phyloP scores from a whole-genome alignment of 2,797 vertebrate genomes.

The Darevskia nairensis region DNA sequence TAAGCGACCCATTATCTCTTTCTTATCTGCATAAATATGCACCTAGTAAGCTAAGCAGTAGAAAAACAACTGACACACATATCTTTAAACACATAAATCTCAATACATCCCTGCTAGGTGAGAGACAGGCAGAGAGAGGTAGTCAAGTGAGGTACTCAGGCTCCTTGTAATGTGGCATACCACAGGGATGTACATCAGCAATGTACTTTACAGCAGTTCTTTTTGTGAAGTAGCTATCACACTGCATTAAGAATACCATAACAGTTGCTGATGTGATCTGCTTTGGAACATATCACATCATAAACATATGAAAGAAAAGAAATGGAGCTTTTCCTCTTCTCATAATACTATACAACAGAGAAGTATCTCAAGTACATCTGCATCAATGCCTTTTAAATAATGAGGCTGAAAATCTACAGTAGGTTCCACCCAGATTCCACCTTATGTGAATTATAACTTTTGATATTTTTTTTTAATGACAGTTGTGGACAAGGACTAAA shows the following conservation, averaged over 20 bases:
- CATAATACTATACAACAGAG: background rate
- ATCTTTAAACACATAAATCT: slow-evolving; percentile 53
- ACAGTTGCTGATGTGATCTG: slow-evolving; percentile 60
- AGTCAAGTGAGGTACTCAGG: slow-evolving; percentile 8
- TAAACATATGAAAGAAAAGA: slow-evolving; percentile 60
- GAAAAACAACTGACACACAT: background rate
- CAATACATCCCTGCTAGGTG: slow-evolving; percentile 39
- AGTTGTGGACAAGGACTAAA: background rate
- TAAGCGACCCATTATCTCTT: slow-evolving; percentile 17
- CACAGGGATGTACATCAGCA: slow-evolving; percentile 36
- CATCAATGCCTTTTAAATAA: slow-evolving; percentile 37
- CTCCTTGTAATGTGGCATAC: slow-evolving; percentile 49
- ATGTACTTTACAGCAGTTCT: background rate
- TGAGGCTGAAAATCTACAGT: accelerated
- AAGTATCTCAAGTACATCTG: background rate
- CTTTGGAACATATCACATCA: slow-evolving; percentile 59
- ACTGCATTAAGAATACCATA: slow-evolving; percentile 52
- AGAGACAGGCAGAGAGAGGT: slow-evolving; percentile 15
- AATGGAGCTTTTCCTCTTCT: slow-evolving; percentile 55
- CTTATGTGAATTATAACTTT: background rate
- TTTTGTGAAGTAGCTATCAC: slow-evolving; percentile 44
- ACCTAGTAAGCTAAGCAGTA: background rate
- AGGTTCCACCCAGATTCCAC: background rate
- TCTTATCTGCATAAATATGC: background rate
- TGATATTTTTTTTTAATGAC: background rate